These are phyloP conservation scores for Akabosia matsudoensis DNA, from an alignment of 1,140 invertebrate species.

Conservation along the genomic window DNA sequence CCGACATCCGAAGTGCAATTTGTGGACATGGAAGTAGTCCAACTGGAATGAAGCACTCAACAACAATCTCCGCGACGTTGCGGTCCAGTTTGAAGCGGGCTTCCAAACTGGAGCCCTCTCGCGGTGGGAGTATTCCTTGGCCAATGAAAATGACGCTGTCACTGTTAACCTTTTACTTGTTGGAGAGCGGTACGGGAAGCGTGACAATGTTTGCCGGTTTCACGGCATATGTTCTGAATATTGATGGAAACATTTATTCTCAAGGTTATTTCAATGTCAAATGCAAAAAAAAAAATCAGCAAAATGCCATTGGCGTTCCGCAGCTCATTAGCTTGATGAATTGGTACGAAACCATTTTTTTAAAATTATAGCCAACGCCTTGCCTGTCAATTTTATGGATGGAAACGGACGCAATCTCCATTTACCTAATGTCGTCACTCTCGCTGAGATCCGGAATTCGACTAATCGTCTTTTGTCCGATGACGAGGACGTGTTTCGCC, in stretches of 20 bases:
- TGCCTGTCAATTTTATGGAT: slow-evolving; percentile 3
- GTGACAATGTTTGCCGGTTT: background rate
- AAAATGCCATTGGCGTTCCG: background rate
- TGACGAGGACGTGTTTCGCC: background rate
- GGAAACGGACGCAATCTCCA: background rate
- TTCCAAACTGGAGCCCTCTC: background rate
- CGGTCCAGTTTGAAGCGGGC: background rate
- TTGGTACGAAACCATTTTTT: background rate
- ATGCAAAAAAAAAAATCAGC: background rate
- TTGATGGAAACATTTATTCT: background rate
- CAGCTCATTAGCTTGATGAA: background rate
- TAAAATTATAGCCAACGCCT: background rate
- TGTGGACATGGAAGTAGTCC: slow-evolving; percentile 17
- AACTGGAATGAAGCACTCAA: background rate
- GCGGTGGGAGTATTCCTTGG: slow-evolving; percentile 6
- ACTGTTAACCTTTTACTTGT: background rate
- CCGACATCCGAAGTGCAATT: background rate
- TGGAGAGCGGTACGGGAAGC: background rate
- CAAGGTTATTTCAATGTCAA: background rate
- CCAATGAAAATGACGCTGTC: background rate
- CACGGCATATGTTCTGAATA: background rate
- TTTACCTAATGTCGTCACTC: background rate
- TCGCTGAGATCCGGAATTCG: background rate
- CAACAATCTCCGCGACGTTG: background rate
- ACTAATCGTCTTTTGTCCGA: background rate